Evolutionary conservation across 1,140 invertebrate species (phyloP).

Genomic region (Tachypleus tridentatus): DNA sequence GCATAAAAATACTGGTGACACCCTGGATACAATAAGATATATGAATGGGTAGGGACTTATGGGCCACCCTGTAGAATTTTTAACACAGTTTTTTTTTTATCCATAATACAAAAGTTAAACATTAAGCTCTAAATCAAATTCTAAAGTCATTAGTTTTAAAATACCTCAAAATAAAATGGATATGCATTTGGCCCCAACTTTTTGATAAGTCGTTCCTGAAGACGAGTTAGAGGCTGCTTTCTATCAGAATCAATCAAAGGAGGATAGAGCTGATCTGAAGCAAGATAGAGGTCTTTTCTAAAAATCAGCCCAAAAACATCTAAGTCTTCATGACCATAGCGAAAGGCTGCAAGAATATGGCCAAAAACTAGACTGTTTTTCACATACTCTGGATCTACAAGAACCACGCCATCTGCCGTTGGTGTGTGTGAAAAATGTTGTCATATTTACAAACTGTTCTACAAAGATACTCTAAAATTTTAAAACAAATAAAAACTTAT

Average conservation of each 20-base stretch:
- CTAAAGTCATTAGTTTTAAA: no score
- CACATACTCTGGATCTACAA: slow-evolving; percentile 96
- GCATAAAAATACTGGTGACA: no score
- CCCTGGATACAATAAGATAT: no score
- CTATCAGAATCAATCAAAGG: slow-evolving; percentile 25
- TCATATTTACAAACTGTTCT: no score
- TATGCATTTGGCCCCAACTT: slow-evolving; percentile 95
- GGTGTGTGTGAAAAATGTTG: no score
- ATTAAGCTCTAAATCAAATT: no score
- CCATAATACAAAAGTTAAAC: no score
- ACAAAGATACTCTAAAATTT: no score
- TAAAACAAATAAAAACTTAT: no score
- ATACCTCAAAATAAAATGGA: slow-evolving; percentile 90
- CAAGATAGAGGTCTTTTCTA: slow-evolving; percentile 92
- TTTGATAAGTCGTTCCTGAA: slow-evolving; percentile 90
- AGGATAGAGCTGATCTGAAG: slow-evolving; percentile 83
- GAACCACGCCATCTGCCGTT: slow-evolving; percentile 79
- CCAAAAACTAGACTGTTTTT: slow-evolving; percentile 92
- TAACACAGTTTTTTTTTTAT: no score
- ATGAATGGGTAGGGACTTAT: no score
- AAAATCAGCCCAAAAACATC: slow-evolving; percentile 97
- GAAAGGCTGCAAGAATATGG: slow-evolving; percentile 91
- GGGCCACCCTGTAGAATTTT: no score
- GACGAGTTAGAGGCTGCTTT: slow-evolving; percentile 62
- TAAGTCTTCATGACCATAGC: slow-evolving; percentile 94